Evolutionary conservation across 37 sponge, comb jelly and placozoan genomes (phyloP).

Genomic region (Halichondria panicea): DNA sequence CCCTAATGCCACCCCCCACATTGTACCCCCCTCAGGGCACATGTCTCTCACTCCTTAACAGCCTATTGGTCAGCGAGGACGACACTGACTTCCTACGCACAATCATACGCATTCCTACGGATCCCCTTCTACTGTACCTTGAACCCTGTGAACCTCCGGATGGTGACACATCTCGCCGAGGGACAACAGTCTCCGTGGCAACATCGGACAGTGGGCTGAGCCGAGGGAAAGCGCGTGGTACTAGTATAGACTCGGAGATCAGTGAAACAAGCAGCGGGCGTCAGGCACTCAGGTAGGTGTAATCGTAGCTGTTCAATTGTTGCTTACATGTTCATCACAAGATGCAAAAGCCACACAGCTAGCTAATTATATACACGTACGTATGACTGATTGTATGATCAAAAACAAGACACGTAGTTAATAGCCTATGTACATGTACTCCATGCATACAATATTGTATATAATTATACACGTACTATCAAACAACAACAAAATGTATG

Average conservation of each 20-base stretch:
- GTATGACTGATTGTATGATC: not conserved
- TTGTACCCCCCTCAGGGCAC: slow-evolving; percentile 53
- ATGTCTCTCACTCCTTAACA: slow-evolving; percentile 67
- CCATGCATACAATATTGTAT: too few species aligned
- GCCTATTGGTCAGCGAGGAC: slow-evolving; percentile 67
- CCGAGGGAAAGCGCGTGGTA: too few species aligned
- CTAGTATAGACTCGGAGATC: too few species aligned
- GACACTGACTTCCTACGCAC: slow-evolving; percentile 68
- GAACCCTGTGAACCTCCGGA: slow-evolving; percentile 34
- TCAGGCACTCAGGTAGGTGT: too few species aligned
- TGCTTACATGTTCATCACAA: too few species aligned
- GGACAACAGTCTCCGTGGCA: not conserved
- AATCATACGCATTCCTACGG: slow-evolving; percentile 67
- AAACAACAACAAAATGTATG: too few species aligned
- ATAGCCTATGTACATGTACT: too few species aligned
- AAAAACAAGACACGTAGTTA: too few species aligned
- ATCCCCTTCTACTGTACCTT: slow-evolving; percentile 75
- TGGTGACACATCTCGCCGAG: not conserved
- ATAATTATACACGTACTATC: too few species aligned
- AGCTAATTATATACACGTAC: not conserved
- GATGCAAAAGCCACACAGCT: too few species aligned
- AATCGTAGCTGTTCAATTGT: too few species aligned
- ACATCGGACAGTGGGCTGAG: not conserved
- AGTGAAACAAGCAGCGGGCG: too few species aligned
- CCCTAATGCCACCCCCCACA: not conserved